phyloP scores from a whole-genome alignment of 2,797 vertebrate species.

The Rachycentron canadum region DNA sequence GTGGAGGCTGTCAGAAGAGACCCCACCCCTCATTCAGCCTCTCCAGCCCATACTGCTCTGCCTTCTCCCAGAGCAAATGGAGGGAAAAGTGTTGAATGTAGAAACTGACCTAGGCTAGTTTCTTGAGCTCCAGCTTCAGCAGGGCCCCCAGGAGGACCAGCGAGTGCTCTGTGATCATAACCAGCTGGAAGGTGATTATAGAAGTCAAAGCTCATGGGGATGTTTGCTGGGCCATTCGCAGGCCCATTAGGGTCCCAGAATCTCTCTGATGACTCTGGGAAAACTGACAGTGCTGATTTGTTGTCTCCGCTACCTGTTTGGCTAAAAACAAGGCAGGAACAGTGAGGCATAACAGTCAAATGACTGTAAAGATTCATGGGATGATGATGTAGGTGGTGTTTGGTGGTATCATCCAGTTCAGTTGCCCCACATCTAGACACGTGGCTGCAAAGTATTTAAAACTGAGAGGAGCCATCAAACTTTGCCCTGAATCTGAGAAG shows the following conservation, averaged over 20 bases:
- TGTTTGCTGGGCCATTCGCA: constrained; percentile 50
- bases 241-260: constrained; percentile 52
- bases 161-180: constrained; percentile 72
- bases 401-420: constrained; percentile 58
- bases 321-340: constrained; percentile 60
- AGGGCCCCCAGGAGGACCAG: constrained; percentile 55
- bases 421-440: constrained; percentile 54
- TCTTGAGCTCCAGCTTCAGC: constrained; percentile 57
- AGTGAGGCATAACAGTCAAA: constrained; percentile 54
- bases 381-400: constrained; percentile 65
- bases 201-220: constrained; percentile 74
- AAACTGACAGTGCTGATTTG: constrained; percentile 32
- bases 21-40: constrained; percentile 57
- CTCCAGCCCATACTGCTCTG: constrained; percentile 40
- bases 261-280: constrained; percentile 15
- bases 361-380: constrained; percentile 48
- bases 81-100: constrained; percentile 60
- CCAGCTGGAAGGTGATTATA: constrained; percentile 68
- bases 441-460: constrained; percentile 71
- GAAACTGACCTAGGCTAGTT: constrained; percentile 61
- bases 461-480: constrained; percentile 50
- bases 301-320: constrained; percentile 15
- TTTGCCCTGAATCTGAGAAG: constrained; percentile 48
- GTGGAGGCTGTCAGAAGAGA: constrained; percentile 46
- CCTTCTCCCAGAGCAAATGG: constrained; percentile 63